These are phyloP conservation scores for Polydrusus cervinus DNA, from an alignment of 2,888 invertebrate species.

Conservation along the genomic window DNA sequence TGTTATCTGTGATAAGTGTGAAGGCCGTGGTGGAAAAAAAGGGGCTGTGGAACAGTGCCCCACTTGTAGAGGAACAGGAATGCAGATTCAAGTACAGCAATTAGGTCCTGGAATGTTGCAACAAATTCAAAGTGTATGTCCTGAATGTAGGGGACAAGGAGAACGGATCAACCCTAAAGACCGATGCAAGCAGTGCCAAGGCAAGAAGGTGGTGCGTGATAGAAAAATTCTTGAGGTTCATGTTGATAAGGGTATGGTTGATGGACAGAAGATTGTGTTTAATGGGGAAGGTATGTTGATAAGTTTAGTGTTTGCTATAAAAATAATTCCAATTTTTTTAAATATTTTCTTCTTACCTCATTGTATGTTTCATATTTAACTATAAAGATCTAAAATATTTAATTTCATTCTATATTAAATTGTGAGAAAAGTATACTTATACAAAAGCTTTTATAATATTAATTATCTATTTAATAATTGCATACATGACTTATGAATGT, in stretches of 20 bases:
- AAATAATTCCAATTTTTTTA: too few relatives aligned
- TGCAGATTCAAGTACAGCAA: conserved; percentile 84
- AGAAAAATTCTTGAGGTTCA: conserved; percentile 96
- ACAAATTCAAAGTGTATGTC: conserved; percentile 92
- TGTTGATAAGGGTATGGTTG: conserved; percentile 95
- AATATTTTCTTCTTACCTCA: too few relatives aligned
- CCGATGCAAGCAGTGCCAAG: conserved; percentile 94
- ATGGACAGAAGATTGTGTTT: conserved; percentile 96
- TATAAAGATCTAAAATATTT: too few relatives aligned
- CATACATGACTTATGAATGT: too few relatives aligned
- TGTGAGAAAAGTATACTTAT: too few relatives aligned
- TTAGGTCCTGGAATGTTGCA: conserved; percentile 87
- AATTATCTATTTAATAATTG: too few relatives aligned
- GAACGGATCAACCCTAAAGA: conserved; percentile 92
- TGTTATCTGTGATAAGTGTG: conserved; percentile 96
- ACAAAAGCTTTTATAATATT: too few relatives aligned
- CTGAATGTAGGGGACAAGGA: conserved; percentile 90
- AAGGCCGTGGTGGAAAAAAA: conserved; percentile 96
- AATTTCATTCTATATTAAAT: too few relatives aligned
- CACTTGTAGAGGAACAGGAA: conserved; percentile 91
- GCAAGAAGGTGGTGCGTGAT: conserved; percentile 91
- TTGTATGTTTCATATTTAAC: too few relatives aligned
- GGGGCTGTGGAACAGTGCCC: conserved; percentile 90
- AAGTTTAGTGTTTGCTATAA: too few relatives aligned
- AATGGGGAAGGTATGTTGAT: conserved; percentile 81